Base-by-base conservation (phyloP, 2,797 vertebrate genomes). In the Gambusia yucatana region DNA sequence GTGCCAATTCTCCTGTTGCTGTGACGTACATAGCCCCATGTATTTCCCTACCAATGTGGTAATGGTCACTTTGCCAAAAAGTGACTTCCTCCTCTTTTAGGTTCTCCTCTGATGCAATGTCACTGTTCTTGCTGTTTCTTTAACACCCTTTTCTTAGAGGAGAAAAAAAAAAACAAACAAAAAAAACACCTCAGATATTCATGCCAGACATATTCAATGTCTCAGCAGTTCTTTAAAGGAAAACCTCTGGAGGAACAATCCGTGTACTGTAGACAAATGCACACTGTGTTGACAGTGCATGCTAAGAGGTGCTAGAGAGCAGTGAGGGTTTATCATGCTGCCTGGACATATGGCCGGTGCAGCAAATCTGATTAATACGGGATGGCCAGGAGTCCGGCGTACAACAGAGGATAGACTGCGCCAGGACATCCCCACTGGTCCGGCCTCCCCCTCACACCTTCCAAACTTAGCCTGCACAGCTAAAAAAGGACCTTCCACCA, bases 301-400 rank as follows among this genome's bases (percentile, higher is more conserved):
- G 91, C 88, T 82, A 80, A 82, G 67, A 84, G 87, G 91, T 89
- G 89, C 89, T 88, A 88, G 93, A 91, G 90, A 94, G 89, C 91
- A 91, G 92, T 87, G 81, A 75, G 89, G 93, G 89, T 94, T 93
- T 92, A 91, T 95, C 95, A 94, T 76, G 94, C 95, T 96, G 95
- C 86, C 93, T 76, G 79, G 92, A 95, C 95, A 96, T 96, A 96
- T 96, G 95, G 95, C 90, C 92, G 86, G 89, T 92, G 92, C 89
- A 72, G 92, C 88, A 96, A 96, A 96, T 95, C 94, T 94, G 95
- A 96, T 96, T 95, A 96, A 95, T 95, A 94, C 93, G 92, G 93
- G 92, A 93, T 83, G 90, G 88, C 90, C 85, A 48, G 88, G 87
- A 90, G 87, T 89, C 87, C 87, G 73, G 89, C 4, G 78, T 89